Percentiles rank a stretch among this genome's conserved stretches.
Conservation (phyloP, 2,797 vertebrate genomes). For the Rachycentron canadum region DNA sequence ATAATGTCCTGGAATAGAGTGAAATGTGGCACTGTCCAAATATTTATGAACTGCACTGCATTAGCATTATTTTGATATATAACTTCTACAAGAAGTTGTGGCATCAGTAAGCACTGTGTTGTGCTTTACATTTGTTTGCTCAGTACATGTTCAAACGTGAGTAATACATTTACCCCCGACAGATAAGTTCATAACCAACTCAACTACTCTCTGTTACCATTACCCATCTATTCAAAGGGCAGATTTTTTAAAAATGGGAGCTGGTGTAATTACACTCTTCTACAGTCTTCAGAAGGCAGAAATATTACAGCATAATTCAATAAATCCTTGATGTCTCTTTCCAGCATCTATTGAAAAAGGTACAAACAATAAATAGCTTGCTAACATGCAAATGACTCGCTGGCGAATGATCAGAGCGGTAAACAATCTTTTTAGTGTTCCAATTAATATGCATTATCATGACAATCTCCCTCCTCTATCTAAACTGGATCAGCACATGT, state of each 20-base stretch:
- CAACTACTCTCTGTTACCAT: constrained; percentile 49
- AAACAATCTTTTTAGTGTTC: constrained; percentile 74
- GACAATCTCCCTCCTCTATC: constrained; percentile 72
- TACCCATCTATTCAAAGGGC: constrained; percentile 46
- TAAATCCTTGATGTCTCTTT: constrained; percentile 68
- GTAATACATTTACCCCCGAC: constrained; percentile 3
- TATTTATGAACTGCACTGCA: constrained; percentile 13
- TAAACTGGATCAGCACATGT: constrained; percentile 74
- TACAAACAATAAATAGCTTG: constrained; percentile 76
- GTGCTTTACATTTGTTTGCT: constrained; percentile 3
- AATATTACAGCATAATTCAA: constrained; percentile 72
- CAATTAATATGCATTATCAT: constrained; percentile 80
- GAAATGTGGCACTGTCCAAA: constrained; percentile 1
- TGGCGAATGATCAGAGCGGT: constrained; percentile 73
- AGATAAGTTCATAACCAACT: constrained; percentile 49
- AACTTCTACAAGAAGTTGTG: background rate
- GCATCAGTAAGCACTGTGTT: background rate
- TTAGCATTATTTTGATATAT: constrained; percentile 29
- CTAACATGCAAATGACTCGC: constrained; percentile 76
- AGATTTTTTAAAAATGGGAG: constrained; percentile 55
- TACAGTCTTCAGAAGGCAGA: constrained; percentile 52
- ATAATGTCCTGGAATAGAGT: background rate
- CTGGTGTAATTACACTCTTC: constrained; percentile 56
- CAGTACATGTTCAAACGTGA: constrained; percentile 19
- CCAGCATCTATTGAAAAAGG: constrained; percentile 74